These are phyloP conservation scores for Rhynchopsitta pachyrhyncha DNA, from an alignment of 2,113 vertebrate species.

Conservation along the genomic window DNA sequence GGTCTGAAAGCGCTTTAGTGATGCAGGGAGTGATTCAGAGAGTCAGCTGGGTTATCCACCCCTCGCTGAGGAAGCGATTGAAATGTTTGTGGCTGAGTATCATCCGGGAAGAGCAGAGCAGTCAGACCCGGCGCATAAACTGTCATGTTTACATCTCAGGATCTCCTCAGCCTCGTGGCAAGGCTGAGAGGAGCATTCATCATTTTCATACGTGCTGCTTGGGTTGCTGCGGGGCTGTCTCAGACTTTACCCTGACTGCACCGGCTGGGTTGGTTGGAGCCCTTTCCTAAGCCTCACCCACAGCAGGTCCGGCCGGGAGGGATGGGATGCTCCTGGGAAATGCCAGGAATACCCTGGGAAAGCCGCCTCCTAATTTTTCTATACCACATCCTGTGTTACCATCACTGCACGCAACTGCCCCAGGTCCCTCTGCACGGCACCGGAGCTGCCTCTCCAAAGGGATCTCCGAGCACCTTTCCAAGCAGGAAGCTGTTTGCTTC, in stretches of 20 bases:
- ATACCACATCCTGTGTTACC: neutral
- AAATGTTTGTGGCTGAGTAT: neutral
- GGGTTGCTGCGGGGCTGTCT: neutral
- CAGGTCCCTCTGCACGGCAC: neutral
- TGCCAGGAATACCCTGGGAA: neutral
- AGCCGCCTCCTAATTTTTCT: neutral
- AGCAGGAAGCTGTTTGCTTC: neutral
- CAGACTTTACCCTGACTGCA: neutral
- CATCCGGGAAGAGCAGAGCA: neutral
- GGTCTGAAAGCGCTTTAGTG: neutral
- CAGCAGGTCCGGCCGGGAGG: neutral
- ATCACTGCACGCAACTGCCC: neutral
- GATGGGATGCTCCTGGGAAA: rapidly evolving
- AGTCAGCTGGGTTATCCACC: neutral
- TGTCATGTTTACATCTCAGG: neutral
- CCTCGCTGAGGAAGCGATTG: neutral
- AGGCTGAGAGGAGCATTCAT: neutral
- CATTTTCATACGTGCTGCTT: neutral
- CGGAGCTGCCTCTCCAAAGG: neutral
- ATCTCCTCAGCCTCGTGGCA: neutral
- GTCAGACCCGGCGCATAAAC: neutral
- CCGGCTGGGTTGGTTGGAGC: neutral
- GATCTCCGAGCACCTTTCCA: neutral
- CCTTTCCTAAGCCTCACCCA: neutral
- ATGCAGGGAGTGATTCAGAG: conserved; percentile 26